These are phyloP conservation scores for Caracal caracal DNA, from an alignment of 2,113 vertebrate genomes.

Conservation along the genomic window DNA sequence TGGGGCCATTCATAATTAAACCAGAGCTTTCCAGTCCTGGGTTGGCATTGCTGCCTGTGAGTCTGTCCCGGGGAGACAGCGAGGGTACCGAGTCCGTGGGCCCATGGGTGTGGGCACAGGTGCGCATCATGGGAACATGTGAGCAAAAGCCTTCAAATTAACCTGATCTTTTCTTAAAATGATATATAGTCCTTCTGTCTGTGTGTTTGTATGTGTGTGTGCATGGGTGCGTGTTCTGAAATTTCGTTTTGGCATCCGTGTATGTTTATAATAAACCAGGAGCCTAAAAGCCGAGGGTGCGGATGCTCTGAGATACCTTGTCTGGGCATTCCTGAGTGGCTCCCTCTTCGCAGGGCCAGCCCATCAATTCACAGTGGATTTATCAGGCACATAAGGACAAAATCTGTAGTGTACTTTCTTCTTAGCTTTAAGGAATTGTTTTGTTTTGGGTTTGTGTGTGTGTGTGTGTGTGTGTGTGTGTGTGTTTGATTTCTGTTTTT, in stretches of 20 bases:
- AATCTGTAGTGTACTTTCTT: neutral
- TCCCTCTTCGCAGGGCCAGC: rapidly evolving
- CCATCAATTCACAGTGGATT: neutral
- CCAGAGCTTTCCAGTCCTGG: rapidly evolving
- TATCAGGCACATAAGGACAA: neutral
- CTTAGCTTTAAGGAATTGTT: neutral
- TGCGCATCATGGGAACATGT: neutral
- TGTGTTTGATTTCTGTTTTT: neutral
- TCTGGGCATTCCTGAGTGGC: neutral
- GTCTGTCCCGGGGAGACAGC: rapidly evolving
- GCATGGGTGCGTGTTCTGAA: neutral
- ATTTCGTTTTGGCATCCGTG: neutral
- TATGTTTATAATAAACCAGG: neutral
- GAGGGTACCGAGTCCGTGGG: rapidly evolving
- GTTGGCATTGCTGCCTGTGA: rapidly evolving
- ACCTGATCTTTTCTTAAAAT: neutral
- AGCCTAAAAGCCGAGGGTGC: rapidly evolving
- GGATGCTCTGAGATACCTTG: neutral
- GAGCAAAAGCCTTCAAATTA: neutral
- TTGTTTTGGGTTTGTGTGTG: too few relatives aligned
- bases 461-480: too few relatives aligned
- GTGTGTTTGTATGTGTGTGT: neutral
- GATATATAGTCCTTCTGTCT: neutral
- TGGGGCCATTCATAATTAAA: rapidly evolving
- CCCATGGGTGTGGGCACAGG: too few relatives aligned